Evolutionary conservation across 2,888 invertebrate genomes (phyloP).

Genomic region (Esperia sulphurella): DNA sequence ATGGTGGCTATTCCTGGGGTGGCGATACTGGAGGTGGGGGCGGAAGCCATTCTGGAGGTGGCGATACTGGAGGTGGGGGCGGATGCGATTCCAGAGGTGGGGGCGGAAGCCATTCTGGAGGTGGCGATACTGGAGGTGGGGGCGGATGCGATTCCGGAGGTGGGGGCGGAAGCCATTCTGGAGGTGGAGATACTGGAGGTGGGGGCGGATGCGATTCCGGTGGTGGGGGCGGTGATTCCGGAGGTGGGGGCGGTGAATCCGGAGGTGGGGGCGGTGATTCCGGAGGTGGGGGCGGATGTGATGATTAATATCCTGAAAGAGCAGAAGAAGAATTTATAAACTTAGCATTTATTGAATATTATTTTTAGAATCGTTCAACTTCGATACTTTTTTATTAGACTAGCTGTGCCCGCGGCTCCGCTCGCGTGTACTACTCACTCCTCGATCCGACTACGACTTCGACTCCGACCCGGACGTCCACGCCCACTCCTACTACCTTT

Average conservation of each 20-base stretch:
- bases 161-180: background rate
- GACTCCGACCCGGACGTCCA: no score
- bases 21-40: background rate
- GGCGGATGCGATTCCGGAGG: slow-evolving; percentile 4
- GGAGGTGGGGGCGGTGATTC: background rate
- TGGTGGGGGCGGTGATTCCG: slow-evolving; percentile 15
- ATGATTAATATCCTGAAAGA: background rate
- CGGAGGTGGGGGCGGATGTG: slow-evolving; percentile 2
- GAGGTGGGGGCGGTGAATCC: slow-evolving; percentile 1
- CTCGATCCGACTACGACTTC: no score
- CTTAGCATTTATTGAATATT: no score
- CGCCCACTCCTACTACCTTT: no score
- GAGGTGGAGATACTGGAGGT: background rate
- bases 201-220: slow-evolving; percentile 5
- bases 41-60: slow-evolving; percentile 3
- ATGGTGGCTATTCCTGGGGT: background rate
- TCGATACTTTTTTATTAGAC: no score
- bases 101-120: background rate
- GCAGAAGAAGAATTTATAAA: no score
- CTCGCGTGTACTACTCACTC: no score
- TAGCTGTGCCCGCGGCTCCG: no score
- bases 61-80: background rate
- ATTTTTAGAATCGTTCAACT: no score
- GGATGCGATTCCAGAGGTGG: background rate
- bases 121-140: background rate